Conservation (phyloP, 2,888 invertebrate genomes). For the Eudemis profundana region DNA sequence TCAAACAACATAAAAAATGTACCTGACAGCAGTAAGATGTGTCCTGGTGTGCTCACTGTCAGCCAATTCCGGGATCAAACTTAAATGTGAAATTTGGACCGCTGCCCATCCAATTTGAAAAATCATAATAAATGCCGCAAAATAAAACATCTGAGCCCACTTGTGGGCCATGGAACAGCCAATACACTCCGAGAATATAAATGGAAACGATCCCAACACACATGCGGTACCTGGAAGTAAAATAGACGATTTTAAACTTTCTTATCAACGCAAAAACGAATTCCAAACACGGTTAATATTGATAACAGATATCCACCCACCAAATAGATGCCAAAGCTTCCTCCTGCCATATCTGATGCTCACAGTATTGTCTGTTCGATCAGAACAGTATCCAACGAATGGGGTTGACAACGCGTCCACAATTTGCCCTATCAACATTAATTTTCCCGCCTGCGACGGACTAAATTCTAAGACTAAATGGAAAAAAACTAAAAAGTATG, state of each 20-base stretch:
- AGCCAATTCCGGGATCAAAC: constrained; percentile 93
- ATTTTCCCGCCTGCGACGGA: constrained; percentile 84
- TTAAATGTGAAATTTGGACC: constrained; percentile 95
- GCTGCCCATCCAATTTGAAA: constrained; percentile 98
- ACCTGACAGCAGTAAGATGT: constrained; percentile 92
- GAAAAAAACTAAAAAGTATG: constrained; percentile 94
- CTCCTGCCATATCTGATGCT: constrained; percentile 91
- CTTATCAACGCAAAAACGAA: background rate
- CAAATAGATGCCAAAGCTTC: constrained; percentile 95
- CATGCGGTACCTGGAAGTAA: constrained; percentile 88
- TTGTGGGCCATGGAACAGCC: constrained; percentile 87
- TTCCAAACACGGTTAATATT: background rate
- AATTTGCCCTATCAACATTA: constrained; percentile 93
- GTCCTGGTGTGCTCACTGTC: constrained; percentile 90
- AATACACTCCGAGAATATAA: constrained; percentile 93
- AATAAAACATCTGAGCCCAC: constrained; percentile 91
- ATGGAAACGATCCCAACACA: constrained; percentile 92
- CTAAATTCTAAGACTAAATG: constrained; percentile 85
- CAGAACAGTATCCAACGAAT: constrained; percentile 94
- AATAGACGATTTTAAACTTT: background rate
- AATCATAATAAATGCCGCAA: constrained; percentile 90
- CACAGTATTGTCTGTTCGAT: constrained; percentile 88
- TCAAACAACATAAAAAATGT: constrained; percentile 43
- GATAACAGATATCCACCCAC: constrained; percentile 77
- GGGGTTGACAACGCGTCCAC: constrained; percentile 95